Percentiles rank a stretch among this genome's conserved stretches.
phyloP scores from a whole-genome alignment of 2,797 vertebrate genomes.

The Macropodus opercularis region DNA sequence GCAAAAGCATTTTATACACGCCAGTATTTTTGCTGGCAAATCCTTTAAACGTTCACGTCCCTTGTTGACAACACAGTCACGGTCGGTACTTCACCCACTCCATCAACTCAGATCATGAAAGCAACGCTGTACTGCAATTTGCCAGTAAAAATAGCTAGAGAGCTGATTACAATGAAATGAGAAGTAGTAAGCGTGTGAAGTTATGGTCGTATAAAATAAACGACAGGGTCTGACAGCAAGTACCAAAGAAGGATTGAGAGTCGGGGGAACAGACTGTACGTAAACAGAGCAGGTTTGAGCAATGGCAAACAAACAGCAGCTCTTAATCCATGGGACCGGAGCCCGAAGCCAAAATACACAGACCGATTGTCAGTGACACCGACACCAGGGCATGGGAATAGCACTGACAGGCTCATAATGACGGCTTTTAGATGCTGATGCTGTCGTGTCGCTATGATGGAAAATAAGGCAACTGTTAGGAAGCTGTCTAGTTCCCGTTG shows the following conservation, averaged over 20 bases:
- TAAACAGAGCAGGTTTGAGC: constrained; percentile 63
- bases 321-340: constrained; percentile 35
- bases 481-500: constrained; percentile 14
- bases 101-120: constrained; percentile 42
- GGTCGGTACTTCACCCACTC: constrained; percentile 31
- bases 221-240: constrained; percentile 44
- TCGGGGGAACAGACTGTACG: constrained; percentile 50
- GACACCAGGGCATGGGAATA: constrained; percentile 68
- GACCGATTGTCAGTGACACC: constrained; percentile 44
- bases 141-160: constrained; percentile 8
- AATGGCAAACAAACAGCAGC: constrained; percentile 34
- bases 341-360: constrained; percentile 36
- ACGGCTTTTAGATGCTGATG: constrained; percentile 44
- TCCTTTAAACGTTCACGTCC: constrained; percentile 51
- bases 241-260: constrained; percentile 49
- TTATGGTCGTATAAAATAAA: constrained; percentile 21
- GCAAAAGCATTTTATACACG: constrained; percentile 24
- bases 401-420: constrained; percentile 32
- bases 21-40: constrained; percentile 51
- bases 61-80: constrained; percentile 45
- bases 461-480: constrained; percentile 25
- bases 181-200: constrained; percentile 17
- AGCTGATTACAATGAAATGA: constrained; percentile 30
- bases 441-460: constrained; percentile 27
- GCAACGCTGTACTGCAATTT: constrained; percentile 1